Conservation (phyloP, 2,888 invertebrate species). For the Diaphora mendica region DNA sequence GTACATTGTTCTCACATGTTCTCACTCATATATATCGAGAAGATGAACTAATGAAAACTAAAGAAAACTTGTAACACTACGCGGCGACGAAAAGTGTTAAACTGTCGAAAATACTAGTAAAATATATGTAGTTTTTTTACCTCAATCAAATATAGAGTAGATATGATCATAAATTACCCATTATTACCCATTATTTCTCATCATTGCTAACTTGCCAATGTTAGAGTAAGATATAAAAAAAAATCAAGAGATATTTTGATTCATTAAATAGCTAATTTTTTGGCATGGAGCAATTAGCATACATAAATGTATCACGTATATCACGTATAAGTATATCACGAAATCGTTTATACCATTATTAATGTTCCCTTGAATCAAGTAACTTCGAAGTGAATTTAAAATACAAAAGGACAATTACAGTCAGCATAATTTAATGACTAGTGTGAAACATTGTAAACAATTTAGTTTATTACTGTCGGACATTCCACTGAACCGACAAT, state of each 20-base stretch:
- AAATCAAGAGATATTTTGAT: background rate
- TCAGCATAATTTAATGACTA: slow-evolving; percentile 30
- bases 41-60: slow-evolving; percentile 56
- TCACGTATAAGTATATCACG: background rate
- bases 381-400: slow-evolving; percentile 30
- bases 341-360: slow-evolving; percentile 7
- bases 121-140: slow-evolving; percentile 10
- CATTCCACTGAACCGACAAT: slow-evolving; percentile 60
- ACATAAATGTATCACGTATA: background rate
- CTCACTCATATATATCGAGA: slow-evolving; percentile 66
- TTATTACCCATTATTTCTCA: background rate
- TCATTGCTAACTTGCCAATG: background rate
- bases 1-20: slow-evolving; percentile 73
- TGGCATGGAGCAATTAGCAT: background rate
- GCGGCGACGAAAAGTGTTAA: slow-evolving; percentile 43
- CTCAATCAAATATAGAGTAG: background rate
- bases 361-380: slow-evolving; percentile 30
- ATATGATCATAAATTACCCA: background rate
- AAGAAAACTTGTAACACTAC: slow-evolving; percentile 25
- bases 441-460: slow-evolving; percentile 43
- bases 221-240: background rate
- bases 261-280: background rate
- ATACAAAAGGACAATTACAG: slow-evolving; percentile 22
- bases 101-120: slow-evolving; percentile 36
- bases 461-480: slow-evolving; percentile 56